These are phyloP conservation scores for Heliocidaris erythrogramma DNA, from an alignment of 35 echinoderm and acorn worm species.

Conservation along the genomic window DNA sequence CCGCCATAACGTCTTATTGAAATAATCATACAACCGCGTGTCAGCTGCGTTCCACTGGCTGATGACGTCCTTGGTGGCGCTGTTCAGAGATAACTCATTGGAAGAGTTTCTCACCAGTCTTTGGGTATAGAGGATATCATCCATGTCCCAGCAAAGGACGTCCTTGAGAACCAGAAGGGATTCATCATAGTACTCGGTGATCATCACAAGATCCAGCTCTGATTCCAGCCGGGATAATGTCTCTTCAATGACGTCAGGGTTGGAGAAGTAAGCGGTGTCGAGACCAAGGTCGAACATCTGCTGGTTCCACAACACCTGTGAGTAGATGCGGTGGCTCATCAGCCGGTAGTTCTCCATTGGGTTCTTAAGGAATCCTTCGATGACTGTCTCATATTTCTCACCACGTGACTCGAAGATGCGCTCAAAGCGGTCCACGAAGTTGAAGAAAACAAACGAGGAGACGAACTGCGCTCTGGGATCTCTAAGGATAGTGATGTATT, in stretches of 20 bases:
- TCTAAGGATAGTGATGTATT: slow-evolving; percentile 62
- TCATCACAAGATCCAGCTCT: slow-evolving; percentile 80
- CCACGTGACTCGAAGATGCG: slow-evolving; percentile 13
- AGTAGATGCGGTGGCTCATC: background rate
- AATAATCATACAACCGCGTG: slow-evolving; percentile 74
- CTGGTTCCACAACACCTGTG: slow-evolving; percentile 52
- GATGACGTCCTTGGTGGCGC: slow-evolving; percentile 30
- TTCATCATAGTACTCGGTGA: slow-evolving; percentile 93
- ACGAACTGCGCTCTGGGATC: slow-evolving; percentile 50
- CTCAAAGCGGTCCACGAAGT: slow-evolving; percentile 27
- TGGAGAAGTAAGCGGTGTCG: background rate
- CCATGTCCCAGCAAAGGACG: slow-evolving; percentile 87
- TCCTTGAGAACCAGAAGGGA: slow-evolving; percentile 82
- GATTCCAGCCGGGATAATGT: slow-evolving; percentile 51
- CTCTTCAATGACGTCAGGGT: slow-evolving; percentile 36
- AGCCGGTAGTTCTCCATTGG: background rate
- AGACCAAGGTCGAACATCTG: slow-evolving; percentile 86
- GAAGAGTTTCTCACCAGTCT: slow-evolving; percentile 68
- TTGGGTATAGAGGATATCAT: slow-evolving; percentile 86
- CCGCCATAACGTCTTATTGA: slow-evolving; percentile 87
- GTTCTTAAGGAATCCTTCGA: slow-evolving; percentile 18
- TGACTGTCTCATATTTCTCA: background rate
- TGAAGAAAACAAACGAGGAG: slow-evolving; percentile 27
- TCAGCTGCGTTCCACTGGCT: slow-evolving; percentile 83
- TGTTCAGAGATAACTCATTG: slow-evolving; percentile 29